Conservation (phyloP, 2,888 invertebrate species). For the Hydrotaea cyrtoneurina region DNA sequence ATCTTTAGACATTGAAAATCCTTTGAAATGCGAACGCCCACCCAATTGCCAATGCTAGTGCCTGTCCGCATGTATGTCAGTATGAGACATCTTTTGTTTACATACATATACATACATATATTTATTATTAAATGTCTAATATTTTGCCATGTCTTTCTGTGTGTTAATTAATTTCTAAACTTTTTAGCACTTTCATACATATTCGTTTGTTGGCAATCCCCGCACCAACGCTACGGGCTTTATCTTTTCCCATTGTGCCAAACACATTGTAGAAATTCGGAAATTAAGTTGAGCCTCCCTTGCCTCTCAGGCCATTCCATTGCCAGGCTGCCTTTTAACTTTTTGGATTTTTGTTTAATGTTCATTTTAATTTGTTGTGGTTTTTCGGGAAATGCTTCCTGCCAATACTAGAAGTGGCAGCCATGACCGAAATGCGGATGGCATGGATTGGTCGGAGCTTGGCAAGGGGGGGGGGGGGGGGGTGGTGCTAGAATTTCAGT, state of each 20-base stretch:
- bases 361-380: slow-evolving; percentile 63
- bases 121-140: slow-evolving; percentile 21
- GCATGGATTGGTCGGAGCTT: not conserved
- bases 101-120: too few relatives aligned
- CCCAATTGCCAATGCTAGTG: too few relatives aligned
- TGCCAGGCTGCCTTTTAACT: not conserved
- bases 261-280: not conserved
- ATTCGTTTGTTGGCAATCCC: not conserved
- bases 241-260: not conserved
- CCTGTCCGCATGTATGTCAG: too few relatives aligned
- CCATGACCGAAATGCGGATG: not conserved
- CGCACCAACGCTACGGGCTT: not conserved
- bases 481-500: not conserved
- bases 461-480: not conserved
- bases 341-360: slow-evolving; percentile 46
- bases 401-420: not conserved
- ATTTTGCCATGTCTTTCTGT: not conserved
- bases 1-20: too few relatives aligned
- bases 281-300: not conserved
- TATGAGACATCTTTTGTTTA: not conserved
- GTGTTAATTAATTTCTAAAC: slow-evolving; percentile 41
- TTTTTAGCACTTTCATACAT: slow-evolving; percentile 8
- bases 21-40: too few relatives aligned
- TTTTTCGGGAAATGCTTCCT: not conserved
- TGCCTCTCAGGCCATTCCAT: not conserved